phyloP scores from a whole-genome alignment of 2,888 invertebrate species.

The Diachrysia chrysitis region DNA sequence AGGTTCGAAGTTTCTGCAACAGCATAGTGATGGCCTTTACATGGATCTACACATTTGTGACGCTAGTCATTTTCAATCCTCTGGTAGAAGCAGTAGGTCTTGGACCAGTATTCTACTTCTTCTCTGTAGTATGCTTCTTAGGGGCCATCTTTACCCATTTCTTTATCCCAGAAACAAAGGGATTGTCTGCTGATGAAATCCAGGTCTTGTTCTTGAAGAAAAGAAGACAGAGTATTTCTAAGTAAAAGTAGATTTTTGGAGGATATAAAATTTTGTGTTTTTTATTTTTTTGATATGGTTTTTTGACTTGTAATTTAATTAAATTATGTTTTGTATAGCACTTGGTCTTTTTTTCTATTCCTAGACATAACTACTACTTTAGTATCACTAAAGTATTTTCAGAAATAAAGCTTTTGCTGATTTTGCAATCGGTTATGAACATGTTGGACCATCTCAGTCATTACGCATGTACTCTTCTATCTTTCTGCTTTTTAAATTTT shows the following conservation, averaged over 20 bases:
- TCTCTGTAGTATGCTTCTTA: slow-evolving; percentile 72
- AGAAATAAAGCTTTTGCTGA: too few species aligned
- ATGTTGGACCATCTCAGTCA: too few species aligned
- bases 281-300: too few species aligned
- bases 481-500: too few species aligned
- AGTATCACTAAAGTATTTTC: too few species aligned
- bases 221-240: slow-evolving; percentile 35
- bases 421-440: too few species aligned
- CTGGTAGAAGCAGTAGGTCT: slow-evolving; percentile 72
- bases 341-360: too few species aligned
- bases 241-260: too few species aligned
- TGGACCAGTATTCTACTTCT: slow-evolving; percentile 78
- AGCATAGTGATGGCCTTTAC: slow-evolving; percentile 67
- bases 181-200: slow-evolving; percentile 74
- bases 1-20: slow-evolving; percentile 77
- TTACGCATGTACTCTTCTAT: too few species aligned
- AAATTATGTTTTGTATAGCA: too few species aligned
- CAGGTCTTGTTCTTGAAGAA: slow-evolving; percentile 69
- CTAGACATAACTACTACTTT: too few species aligned
- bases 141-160: slow-evolving; percentile 71
- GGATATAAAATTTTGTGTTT: background rate
- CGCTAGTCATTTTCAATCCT: slow-evolving; percentile 75
- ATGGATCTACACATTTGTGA: slow-evolving; percentile 75
- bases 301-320: too few species aligned
- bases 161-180: slow-evolving; percentile 82